phyloP scores from a whole-genome alignment of 2,888 invertebrate species.

The Stenichneumon culpator region DNA sequence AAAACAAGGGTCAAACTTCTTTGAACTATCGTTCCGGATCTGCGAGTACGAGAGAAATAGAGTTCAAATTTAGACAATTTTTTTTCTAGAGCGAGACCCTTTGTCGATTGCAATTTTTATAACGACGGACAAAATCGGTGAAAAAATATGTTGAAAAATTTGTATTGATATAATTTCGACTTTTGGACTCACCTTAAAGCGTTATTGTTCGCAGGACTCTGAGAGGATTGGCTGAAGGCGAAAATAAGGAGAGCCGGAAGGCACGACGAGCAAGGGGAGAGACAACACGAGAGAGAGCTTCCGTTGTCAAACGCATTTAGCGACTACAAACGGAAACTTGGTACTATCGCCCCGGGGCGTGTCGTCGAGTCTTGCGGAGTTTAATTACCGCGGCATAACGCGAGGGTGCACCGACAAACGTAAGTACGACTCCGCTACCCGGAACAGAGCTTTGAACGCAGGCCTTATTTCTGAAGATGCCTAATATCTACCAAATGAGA shows the following conservation, averaged over 20 bases:
- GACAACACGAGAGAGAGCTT: slow-evolving; percentile 71
- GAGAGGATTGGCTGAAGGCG: slow-evolving; percentile 76
- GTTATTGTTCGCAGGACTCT: slow-evolving; percentile 34
- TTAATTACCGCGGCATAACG: slow-evolving; percentile 80
- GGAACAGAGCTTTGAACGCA: slow-evolving; percentile 1
- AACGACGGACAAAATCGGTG: background rate
- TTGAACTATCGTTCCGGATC: background rate
- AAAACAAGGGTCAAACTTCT: slow-evolving; percentile 2
- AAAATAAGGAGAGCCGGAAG: slow-evolving; percentile 75
- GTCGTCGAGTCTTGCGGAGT: slow-evolving; percentile 81
- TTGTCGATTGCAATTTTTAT: background rate
- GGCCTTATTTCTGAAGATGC: background rate
- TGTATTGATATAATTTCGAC: background rate
- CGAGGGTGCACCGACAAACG: slow-evolving; percentile 66
- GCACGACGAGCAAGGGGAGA: slow-evolving; percentile 49
- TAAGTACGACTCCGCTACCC: slow-evolving; percentile 45
- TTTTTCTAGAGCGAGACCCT: background rate
- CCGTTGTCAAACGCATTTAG: slow-evolving; percentile 85
- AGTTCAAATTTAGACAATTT: background rate
- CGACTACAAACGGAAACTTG: slow-evolving; percentile 83
- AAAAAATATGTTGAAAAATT: background rate
- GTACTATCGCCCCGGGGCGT: slow-evolving; percentile 76
- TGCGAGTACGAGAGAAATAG: background rate
- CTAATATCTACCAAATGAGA: slow-evolving; percentile 4
- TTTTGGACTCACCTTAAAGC: slow-evolving; percentile 24